Base-by-base conservation (phyloP, 2,113 vertebrate species). In the Cygnus buccinator region DNA sequence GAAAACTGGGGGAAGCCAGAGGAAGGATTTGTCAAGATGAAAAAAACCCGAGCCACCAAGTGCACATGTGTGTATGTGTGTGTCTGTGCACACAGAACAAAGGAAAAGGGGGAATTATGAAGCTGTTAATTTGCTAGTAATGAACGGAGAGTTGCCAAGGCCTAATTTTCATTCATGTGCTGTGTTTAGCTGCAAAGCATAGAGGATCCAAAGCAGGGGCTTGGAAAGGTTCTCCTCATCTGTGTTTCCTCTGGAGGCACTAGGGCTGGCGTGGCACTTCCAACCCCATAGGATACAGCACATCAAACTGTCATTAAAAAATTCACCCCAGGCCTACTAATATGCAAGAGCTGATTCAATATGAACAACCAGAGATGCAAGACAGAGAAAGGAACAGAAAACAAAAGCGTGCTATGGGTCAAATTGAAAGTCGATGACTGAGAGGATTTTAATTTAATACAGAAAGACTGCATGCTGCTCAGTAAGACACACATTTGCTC, bases 101-200 rank as follows among this genome's bases (percentile, higher is more conserved):
- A 93, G 92, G 68, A 50, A 93, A 93, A 81, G 18, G 66, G 31
- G 87, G 43, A 58, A 63, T 95, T 95, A 87, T 0, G 18, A 96
- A 95, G 23, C 48, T 48, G 84, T 71, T 90, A 89, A 89, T 91
- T 77, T 82, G 52, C 84, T 80, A 91, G 58, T 93, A 93, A 94
- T 63, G 79, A 94, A 86, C 0, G 1, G 37, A 77, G 11, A 68
- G 15, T 72, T 57, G 65, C 82, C 59, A 91, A 57, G 26, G 46
- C 80, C 31, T 15, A 20, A 41, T n/a, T 52, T 90, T 74, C 72
- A n/a, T 90, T 95, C 37, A n/a, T 54, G 55, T 28, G 46, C 22
- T 31, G 8, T 73, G 62, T 37, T 89, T 68, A 87, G 44, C 18
- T 46, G 67, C 28, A 79, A 92, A 95, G 67, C 22, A 74, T 48